Percentiles rank a stretch among this genome's conserved stretches.
Conservation (phyloP, 1,140 invertebrate genomes). For the Chironomus striatipennis region DNA sequence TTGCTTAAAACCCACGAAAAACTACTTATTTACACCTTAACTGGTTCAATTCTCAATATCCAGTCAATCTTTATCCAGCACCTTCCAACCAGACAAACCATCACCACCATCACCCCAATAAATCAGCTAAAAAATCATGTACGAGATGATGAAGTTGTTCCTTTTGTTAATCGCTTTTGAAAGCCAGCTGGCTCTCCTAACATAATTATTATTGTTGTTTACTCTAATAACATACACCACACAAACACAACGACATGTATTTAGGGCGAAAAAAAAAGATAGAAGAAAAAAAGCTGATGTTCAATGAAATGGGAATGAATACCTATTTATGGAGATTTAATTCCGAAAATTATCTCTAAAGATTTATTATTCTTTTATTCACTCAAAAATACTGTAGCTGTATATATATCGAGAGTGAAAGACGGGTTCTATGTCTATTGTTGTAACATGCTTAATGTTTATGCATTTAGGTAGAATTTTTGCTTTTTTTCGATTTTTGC, state of each 20-base stretch:
- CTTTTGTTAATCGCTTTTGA: not conserved
- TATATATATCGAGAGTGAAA: not conserved
- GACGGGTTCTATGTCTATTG: not conserved
- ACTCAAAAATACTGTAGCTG: not conserved
- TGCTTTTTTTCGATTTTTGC: not conserved
- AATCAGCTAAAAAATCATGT: no score
- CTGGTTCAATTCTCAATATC: no score
- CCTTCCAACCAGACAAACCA: no score
- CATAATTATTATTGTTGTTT: slow-evolving; percentile 8
- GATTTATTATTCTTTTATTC: not conserved
- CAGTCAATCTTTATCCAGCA: no score
- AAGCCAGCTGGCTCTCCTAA: slow-evolving; percentile 11
- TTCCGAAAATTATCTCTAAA: not conserved
- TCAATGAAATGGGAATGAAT: not conserved
- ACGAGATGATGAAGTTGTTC: not conserved
- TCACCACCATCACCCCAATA: no score
- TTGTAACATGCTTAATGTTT: no score
- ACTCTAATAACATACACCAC: not conserved
- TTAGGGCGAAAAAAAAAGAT: not conserved
- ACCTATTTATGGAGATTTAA: not conserved
- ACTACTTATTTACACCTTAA: no score
- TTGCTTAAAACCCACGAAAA: no score
- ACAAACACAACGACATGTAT: not conserved
- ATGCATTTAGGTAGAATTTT: not conserved
- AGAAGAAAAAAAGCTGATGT: not conserved